Evolutionary conservation across 2,888 invertebrate species (phyloP).

Genomic region (Hymenopus coronatus): DNA sequence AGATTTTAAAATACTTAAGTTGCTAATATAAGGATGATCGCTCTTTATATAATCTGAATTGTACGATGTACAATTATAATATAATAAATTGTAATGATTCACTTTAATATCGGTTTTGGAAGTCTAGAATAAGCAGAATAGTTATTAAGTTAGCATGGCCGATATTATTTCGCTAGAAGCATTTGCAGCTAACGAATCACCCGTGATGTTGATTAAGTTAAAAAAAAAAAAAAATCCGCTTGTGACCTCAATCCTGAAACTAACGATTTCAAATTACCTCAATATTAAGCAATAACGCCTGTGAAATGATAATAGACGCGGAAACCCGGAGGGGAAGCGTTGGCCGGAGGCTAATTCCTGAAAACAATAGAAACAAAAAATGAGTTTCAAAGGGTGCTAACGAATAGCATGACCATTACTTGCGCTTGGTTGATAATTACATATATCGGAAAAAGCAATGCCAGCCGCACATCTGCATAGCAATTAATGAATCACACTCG

Average conservation of each 20-base stretch:
- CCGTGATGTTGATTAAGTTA: no score
- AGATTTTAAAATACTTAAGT: no score
- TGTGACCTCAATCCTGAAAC: background rate
- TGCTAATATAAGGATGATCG: no score
- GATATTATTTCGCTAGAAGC: background rate
- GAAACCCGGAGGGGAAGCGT: background rate
- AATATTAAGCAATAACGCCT: background rate
- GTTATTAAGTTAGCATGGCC: background rate
- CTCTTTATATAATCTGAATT: no score
- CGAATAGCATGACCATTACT: background rate
- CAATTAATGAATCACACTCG: background rate
- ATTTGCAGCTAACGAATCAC: no score
- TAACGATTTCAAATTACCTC: background rate
- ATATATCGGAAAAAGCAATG: background rate
- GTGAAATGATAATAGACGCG: background rate
- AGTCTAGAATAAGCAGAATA: background rate
- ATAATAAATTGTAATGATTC: no score
- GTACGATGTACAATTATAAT: no score
- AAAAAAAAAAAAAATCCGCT: no score
- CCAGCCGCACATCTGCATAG: background rate
- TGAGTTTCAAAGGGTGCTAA: background rate
- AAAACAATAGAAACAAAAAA: background rate
- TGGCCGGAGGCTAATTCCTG: background rate
- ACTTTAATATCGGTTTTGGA: background rate
- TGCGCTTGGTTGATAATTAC: background rate